phyloP scores from a whole-genome alignment of 2,888 invertebrate genomes.

The Pogonocherus hispidulus region DNA sequence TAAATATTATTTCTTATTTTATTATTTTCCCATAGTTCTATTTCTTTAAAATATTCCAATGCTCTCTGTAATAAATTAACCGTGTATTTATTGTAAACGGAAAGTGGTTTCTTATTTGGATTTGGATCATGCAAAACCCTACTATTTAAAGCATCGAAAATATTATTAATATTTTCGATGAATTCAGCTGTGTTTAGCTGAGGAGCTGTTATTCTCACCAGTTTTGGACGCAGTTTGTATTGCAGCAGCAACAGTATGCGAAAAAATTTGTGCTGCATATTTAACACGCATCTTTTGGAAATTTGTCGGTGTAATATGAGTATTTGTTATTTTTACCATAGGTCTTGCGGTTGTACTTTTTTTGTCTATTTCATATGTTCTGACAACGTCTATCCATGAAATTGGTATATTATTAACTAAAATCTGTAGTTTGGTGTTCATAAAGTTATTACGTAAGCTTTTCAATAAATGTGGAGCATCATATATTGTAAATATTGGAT shows the following conservation, averaged over 20 bases:
- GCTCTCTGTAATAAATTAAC: no score
- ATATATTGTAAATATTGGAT: no score
- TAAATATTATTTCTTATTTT: no score
- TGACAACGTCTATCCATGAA: no score
- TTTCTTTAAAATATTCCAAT: conserved; percentile 4
- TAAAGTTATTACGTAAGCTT: background rate
- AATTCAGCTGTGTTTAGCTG: conserved; percentile 42
- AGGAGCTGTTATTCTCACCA: conserved; percentile 30
- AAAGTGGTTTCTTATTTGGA: no score
- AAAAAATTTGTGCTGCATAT: background rate
- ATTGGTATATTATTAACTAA: no score
- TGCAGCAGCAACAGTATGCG: conserved; percentile 39
- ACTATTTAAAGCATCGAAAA: conserved; percentile 44
- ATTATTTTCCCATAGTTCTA: background rate
- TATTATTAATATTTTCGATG: conserved; percentile 39
- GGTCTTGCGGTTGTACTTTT: background rate
- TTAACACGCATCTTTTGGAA: no score
- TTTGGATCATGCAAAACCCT: no score
- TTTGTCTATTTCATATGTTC: background rate
- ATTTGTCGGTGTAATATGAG: no score
- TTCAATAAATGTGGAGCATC: no score
- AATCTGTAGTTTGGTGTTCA: background rate
- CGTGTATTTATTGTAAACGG: no score
- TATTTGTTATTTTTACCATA: no score
- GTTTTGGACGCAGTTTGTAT: conserved; percentile 33